phyloP scores from a whole-genome alignment of 2,113 vertebrate genomes.

The Abramis brama region DNA sequence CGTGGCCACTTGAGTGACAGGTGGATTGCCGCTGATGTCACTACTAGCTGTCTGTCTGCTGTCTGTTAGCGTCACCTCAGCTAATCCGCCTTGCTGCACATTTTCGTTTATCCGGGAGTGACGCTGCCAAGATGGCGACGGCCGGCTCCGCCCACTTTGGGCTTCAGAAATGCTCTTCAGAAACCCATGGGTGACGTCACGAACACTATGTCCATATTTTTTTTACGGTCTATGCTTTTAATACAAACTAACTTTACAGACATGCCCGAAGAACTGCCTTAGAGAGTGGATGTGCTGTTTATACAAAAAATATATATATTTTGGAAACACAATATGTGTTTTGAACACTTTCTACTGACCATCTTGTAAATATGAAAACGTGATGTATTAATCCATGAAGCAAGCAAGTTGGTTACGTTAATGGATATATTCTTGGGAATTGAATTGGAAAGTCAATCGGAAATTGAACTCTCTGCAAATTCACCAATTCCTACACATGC shows the following conservation, averaged over 20 bases:
- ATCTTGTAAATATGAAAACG: neutral
- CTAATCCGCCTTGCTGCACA: too few species aligned
- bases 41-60: too few species aligned
- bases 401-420: neutral
- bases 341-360: neutral
- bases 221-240: conserved; percentile 67
- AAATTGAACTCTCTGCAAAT: neutral
- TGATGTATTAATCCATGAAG: neutral
- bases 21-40: too few species aligned
- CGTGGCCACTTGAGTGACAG: too few species aligned
- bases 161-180: too few species aligned
- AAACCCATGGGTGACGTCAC: too few species aligned
- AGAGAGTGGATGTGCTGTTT: conserved; percentile 59
- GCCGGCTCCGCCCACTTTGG: too few species aligned
- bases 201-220: too few species aligned
- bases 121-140: too few species aligned
- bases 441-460: neutral
- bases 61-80: too few species aligned
- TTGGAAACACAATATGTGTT: neutral
- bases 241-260: conserved; percentile 50
- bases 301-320: neutral
- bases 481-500: neutral
- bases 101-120: too few species aligned
- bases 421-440: neutral
- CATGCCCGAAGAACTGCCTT: conserved; percentile 74